Base-by-base conservation (phyloP, 2,888 invertebrate species). In the Dynastes hyllus region DNA sequence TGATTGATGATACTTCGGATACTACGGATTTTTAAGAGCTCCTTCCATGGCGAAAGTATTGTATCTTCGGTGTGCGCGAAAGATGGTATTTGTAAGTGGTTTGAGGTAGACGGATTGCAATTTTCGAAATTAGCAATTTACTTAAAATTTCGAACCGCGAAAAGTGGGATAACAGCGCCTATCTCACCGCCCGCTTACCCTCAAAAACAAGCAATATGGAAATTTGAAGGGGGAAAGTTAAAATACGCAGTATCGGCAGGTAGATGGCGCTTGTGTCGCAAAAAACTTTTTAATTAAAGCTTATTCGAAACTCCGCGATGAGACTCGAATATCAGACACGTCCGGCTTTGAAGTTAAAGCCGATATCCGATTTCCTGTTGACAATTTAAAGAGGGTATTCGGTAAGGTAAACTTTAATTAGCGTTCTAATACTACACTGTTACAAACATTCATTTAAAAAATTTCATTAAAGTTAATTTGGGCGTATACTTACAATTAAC, bases 101-200 rank as follows among this genome's bases (percentile, higher is more conserved):
- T 58, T 58, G 55, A 58, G 55, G 55, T 22, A 58, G 22, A 58
- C 22, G 55, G 55, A 58, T 63, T 51, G 9, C 69, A 69, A 69
- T 69, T 69, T 69, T 50, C 69, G 29, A 50, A 69, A 69, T 69
- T 69, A 69, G 69, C 69, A 51, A 69, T 69, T 69, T 51, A 69
- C 69, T 69, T 69, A 69, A 51, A 69, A 69, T 69, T 69, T 69
- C 69, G 29, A 22, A 67, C 63, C 2, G 27, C 11, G 63, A 63
- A 32, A 63, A 32, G 63, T 58, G 55, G 55, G 22, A 58, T 58
- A 58, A 58, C 55, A 22, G 22, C 55, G 22, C n/a, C 55, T 9
- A 22, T 58, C 16, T 16, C 22, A 22, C 22, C 55, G 55, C 55
- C 55, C 8, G 22, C 22, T 22, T 58, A 58, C 55, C 16, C 22